Conservation (phyloP, 2,888 invertebrate genomes). For the Boloria selene region DNA sequence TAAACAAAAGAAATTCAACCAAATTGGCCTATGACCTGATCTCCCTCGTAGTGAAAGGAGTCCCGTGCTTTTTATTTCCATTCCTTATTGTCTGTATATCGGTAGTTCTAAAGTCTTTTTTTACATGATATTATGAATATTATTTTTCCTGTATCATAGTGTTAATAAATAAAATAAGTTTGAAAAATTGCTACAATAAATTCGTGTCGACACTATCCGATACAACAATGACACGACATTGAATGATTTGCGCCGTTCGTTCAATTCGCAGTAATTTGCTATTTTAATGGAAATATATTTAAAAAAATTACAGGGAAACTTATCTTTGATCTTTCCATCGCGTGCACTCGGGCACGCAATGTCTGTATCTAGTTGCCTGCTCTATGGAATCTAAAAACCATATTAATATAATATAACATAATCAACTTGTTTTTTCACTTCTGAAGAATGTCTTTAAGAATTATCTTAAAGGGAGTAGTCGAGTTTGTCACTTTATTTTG, state of each 20-base stretch:
- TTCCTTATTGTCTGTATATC: too few species aligned
- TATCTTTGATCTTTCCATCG: conserved; percentile 24
- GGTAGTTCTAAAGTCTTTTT: background rate
- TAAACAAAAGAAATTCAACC: too few species aligned
- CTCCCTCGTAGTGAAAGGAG: too few species aligned
- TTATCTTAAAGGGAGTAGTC: too few species aligned
- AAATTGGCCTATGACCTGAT: too few species aligned
- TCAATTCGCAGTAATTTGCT: conserved; percentile 12
- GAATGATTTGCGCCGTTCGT: conserved; percentile 12
- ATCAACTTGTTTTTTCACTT: too few species aligned
- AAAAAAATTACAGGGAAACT: conserved; percentile 21
- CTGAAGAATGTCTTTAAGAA: too few species aligned
- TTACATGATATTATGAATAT: too few species aligned
- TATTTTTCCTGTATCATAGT: background rate
- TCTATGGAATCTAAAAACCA: conserved; percentile 12
- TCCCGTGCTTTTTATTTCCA: too few species aligned
- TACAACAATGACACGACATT: conserved; percentile 12
- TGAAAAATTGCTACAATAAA: background rate
- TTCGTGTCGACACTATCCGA: background rate
- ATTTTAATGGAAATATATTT: conserved; percentile 12
- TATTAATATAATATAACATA: background rate
- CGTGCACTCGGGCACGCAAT: conserved; percentile 27
- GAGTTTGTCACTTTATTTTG: too few species aligned
- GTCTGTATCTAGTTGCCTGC: conserved; percentile 1
- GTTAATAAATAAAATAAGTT: background rate